phyloP scores from a whole-genome alignment of 2,888 invertebrate genomes.

The Oscheius sp. region DNA sequence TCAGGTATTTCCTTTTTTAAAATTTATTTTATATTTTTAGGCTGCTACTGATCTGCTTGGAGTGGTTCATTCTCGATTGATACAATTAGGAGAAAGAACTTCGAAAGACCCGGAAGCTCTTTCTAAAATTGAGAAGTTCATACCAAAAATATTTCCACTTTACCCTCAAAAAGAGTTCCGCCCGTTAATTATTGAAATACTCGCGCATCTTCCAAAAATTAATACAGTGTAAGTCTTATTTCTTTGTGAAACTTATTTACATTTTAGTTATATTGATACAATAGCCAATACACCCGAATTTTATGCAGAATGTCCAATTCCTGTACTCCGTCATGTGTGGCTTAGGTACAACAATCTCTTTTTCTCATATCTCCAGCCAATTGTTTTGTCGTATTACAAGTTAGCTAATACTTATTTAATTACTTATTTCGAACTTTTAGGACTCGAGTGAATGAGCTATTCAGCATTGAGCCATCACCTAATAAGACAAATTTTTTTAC shows the following conservation, averaged over 20 bases:
- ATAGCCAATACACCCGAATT: slow-evolving; percentile 9
- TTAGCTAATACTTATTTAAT: neutral
- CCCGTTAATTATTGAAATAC: slow-evolving; percentile 23
- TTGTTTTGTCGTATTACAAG: slow-evolving; percentile 3
- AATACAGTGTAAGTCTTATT: neutral
- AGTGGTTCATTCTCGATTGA: neutral
- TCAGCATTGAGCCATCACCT: slow-evolving; percentile 1
- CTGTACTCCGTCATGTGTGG: slow-evolving; percentile 26
- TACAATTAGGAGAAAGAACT: slow-evolving; percentile 6
- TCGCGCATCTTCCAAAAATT: slow-evolving; percentile 7
- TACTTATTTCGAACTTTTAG: neutral
- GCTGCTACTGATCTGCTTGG: slow-evolving; percentile 6
- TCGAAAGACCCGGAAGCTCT: neutral
- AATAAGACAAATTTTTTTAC: slow-evolving; percentile 28
- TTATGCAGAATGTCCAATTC: slow-evolving; percentile 25
- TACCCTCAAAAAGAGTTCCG: slow-evolving; percentile 9
- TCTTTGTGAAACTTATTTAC: neutral
- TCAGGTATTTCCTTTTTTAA: slow-evolving; percentile 76
- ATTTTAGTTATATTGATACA: slow-evolving; percentile 26
- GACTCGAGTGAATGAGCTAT: neutral
- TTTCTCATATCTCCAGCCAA: slow-evolving; percentile 1
- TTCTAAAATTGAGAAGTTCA: slow-evolving; percentile 15
- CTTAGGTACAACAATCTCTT: slow-evolving; percentile 9
- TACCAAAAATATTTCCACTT: slow-evolving; percentile 23
- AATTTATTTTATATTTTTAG: neutral